Evolutionary conservation across 1,140 invertebrate genomes (phyloP), one percentile per base, ranked within the genome.

Genomic region (Penaeus chinensis): DNA sequence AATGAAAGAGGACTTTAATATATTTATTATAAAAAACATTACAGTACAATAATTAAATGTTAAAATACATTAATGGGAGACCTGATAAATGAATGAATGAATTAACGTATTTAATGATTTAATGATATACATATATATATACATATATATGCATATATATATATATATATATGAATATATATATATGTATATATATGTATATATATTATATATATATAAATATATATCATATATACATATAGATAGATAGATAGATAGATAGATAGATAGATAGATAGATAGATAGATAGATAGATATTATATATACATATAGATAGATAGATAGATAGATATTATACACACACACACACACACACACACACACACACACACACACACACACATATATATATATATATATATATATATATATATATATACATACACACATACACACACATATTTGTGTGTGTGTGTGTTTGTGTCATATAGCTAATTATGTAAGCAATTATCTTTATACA

Each of bases 361-460:
- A 71, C n/a, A 71, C n/a, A 22, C n/a, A 71, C n/a, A n/a, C n/a
- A 71, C n/a, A n/a, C 0, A 71, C n/a, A 71, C n/a, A 71, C n/a
- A 2, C n/a, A 8, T 71, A 71, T 22, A 22, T 3, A 71, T 71
- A 71, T 71, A 71, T 71, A 71, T 71, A 71, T 71, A 71, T 71
- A 71, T 71, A 71, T 71, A 71, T 71, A 71, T 71, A n/a, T 71
- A 71, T 71, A 71, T 71, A 71, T 71, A 71, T 71, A 71, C 24
- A 71, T 71, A 71, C 18, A 71, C 24, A 71, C 24, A 71, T 71
- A 71, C 24, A n/a, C 18, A 71, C 24, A 71, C 24, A 20, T 71
- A 71, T 71, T 22, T 71, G 3, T 71, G n/a, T 71, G 24, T 71
- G n/a, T 71, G n/a, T 71, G n/a, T 71, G n/a, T 71, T 2, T 71